Base-by-base conservation (phyloP, 2,113 vertebrate genomes). In the Micronycteris hirsuta region DNA sequence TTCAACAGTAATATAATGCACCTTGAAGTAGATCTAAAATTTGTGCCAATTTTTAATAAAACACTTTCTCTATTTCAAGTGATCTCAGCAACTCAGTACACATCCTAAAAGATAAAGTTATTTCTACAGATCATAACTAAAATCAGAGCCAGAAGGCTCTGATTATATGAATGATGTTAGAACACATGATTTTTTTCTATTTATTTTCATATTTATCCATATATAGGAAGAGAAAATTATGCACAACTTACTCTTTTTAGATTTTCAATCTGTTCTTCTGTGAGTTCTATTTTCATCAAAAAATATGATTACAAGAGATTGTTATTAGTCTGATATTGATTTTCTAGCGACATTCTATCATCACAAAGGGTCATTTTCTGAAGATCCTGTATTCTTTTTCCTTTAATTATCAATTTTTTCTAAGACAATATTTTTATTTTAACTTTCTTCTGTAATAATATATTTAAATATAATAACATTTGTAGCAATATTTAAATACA, bases 301-400 rank as follows among this genome's bases (percentile, higher is more conserved):
- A 95, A 95, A 56, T 65, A 19, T 70, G 16, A 63, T 96, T 94
- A 94, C 8, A 82, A 67, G 26, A 92, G n/a, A 90, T 54, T 86
- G 3, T 68, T 78, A n/a, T 65, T 96, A 73, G 7, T 63, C 28
- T 78, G 31, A 67, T 41, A n/a, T 14, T 90, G 26, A 82, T 90
- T 89, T 93, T 84, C n/a, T 56, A 68, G 19, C 16, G 91, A 89
- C 4, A 45, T 89, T 24, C 33, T 80, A 2, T 89, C 36, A 58
- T 49, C 86, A 70, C 58, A 47, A 36, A 26, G 4, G 1, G 36
- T 86, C 52, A 22, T 43, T 89, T 91, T 63, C 20, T 81, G 61
- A 63, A 5, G 1, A 58, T 52, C 41, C n/a, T 71, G 56, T 2
- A 41, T 89, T n/a, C 36, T 92, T 86, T 82, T n/a, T 17, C 76